A percentile compares a stretch with the other conserved stretches of the same genome.
Evolutionary conservation across 2,888 invertebrate genomes (phyloP).

Genomic region (Trachelus stipa): DNA sequence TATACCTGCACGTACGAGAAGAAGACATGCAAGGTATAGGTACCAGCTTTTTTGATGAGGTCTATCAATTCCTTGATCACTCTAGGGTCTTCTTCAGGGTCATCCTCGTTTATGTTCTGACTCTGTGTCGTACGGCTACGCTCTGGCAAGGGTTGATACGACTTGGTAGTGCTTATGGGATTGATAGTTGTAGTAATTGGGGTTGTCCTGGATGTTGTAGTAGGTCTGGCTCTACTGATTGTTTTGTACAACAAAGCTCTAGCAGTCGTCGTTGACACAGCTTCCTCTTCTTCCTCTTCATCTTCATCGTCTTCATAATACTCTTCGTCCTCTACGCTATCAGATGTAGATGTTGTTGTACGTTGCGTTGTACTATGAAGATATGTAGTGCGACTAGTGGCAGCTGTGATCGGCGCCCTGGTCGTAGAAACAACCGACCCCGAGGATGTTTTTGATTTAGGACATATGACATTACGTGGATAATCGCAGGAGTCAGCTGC

Average conservation of each 20-base stretch:
- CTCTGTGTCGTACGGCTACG: neutral
- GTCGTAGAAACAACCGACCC: slow-evolving; percentile 68
- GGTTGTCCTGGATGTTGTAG: slow-evolving; percentile 55
- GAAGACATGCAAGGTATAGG: slow-evolving; percentile 35
- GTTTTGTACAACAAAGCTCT: slow-evolving; percentile 59
- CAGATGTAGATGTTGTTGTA: slow-evolving; percentile 66
- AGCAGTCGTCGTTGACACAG: slow-evolving; percentile 42
- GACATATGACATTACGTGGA: slow-evolving; percentile 87
- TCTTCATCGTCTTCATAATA: slow-evolving; percentile 69
- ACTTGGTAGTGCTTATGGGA: slow-evolving; percentile 42
- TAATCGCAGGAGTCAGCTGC: slow-evolving; percentile 94
- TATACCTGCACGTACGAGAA: neutral
- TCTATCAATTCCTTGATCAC: slow-evolving; percentile 87
- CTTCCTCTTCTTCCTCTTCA: slow-evolving; percentile 65
- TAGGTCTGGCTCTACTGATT: slow-evolving; percentile 53
- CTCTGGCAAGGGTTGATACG: slow-evolving; percentile 36
- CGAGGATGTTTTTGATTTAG: slow-evolving; percentile 71
- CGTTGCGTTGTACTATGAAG: slow-evolving; percentile 67
- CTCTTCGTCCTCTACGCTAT: slow-evolving; percentile 64
- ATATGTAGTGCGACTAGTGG: slow-evolving; percentile 68
- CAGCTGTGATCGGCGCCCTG: slow-evolving; percentile 58
- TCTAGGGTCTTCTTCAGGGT: slow-evolving; percentile 77
- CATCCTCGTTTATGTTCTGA: slow-evolving; percentile 49
- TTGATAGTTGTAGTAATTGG: slow-evolving; percentile 51
- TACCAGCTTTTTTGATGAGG: slow-evolving; percentile 86